These are phyloP conservation scores for Phaethon lepturus DNA, from an alignment of 2,113 vertebrate genomes.

Conservation along the genomic window DNA sequence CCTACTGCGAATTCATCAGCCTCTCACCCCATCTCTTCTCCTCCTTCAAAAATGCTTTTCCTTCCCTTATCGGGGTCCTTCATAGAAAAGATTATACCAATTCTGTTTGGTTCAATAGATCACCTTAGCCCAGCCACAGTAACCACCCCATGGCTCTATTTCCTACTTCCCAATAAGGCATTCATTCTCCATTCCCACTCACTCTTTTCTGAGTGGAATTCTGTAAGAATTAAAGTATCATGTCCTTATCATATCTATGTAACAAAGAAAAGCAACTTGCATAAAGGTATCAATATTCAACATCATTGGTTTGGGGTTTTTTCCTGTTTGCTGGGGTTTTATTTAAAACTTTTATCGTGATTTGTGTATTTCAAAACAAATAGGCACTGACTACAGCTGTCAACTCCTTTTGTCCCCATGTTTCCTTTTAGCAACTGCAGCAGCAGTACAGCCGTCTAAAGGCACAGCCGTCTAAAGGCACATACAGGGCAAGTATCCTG, in stretches of 20 bases:
- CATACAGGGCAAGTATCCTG: neutral
- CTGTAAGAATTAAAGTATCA: neutral
- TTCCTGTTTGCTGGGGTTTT: neutral
- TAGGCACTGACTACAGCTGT: neutral
- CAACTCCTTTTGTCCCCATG: neutral
- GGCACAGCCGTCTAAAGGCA: neutral
- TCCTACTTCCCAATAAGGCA: neutral
- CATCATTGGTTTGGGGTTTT: neutral
- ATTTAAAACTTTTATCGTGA: neutral
- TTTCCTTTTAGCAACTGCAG: neutral
- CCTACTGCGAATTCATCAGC: neutral
- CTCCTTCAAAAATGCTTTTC: neutral
- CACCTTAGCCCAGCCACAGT: neutral
- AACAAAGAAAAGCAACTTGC: neutral
- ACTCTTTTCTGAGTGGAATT: neutral
- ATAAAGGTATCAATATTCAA: neutral
- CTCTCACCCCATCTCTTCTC: neutral
- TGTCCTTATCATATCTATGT: accelerated
- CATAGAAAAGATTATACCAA: neutral
- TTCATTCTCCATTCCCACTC: neutral
- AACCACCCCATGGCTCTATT: neutral
- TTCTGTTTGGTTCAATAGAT: neutral
- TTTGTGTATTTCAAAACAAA: neutral
- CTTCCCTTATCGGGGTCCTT: neutral
- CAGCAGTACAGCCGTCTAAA: neutral